A percentile compares a stretch with the other conserved stretches of the same genome.
Evolutionary conservation across 1,140 invertebrate genomes (phyloP).

Genomic region (Andricus grossulariae): DNA sequence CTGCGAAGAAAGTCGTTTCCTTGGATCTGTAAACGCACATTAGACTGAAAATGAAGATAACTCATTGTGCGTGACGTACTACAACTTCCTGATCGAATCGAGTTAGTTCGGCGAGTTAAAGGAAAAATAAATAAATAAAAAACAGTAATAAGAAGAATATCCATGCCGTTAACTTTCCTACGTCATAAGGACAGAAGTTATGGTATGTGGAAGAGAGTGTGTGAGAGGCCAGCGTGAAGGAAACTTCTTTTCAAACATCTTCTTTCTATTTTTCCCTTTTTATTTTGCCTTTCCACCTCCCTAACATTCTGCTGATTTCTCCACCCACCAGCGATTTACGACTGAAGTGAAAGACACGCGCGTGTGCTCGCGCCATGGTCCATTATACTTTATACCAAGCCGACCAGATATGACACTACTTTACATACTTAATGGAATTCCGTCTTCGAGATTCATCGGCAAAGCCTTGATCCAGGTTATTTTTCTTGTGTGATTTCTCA

Average conservation of each 20-base stretch:
- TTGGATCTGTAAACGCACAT: too few relatives aligned
- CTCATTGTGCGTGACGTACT: too few relatives aligned
- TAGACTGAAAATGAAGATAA: too few relatives aligned
- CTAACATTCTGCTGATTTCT: neutral
- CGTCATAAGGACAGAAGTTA: neutral
- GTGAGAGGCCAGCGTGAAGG: neutral
- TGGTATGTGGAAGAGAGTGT: neutral
- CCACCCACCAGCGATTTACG: slow-evolving; percentile 5
- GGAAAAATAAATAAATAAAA: neutral
- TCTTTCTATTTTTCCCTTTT: neutral
- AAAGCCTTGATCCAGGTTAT: neutral
- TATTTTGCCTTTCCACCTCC: neutral
- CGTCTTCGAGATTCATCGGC: neutral
- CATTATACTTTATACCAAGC: neutral
- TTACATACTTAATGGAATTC: slow-evolving; percentile 8
- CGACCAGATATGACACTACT: slow-evolving; percentile 4
- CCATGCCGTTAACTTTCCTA: neutral
- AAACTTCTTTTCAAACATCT: neutral
- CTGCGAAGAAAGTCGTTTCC: too few relatives aligned
- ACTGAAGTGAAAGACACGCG: slow-evolving; percentile 5
- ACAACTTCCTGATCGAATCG: too few relatives aligned
- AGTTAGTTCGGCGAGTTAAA: too few relatives aligned
- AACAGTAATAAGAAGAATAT: neutral
- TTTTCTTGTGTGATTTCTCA: neutral
- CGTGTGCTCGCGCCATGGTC: neutral